A percentile compares a stretch with the other conserved stretches of the same genome.
Evolutionary conservation across 35 echinoderm and acorn worm genomes (phyloP).

Genomic region (Lytechinus variegatus): DNA sequence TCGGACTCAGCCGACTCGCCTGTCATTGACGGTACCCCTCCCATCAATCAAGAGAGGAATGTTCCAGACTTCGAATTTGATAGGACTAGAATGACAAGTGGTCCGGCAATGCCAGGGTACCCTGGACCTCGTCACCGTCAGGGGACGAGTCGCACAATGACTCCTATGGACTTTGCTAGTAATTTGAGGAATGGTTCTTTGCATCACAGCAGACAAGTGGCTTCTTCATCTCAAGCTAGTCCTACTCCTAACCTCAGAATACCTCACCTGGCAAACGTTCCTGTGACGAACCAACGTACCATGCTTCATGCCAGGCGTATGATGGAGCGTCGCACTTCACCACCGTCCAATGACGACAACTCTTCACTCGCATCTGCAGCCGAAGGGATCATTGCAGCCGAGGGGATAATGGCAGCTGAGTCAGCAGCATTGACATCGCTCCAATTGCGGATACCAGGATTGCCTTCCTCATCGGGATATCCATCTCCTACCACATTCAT

Average conservation of each 20-base stretch:
- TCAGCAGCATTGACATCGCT: background rate
- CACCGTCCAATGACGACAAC: no score
- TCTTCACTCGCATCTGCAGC: background rate
- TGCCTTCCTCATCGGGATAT: background rate
- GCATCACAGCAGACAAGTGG: background rate
- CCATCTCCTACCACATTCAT: background rate
- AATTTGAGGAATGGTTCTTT: background rate
- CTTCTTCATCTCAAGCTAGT: background rate
- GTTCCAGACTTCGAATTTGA: conserved; percentile 23
- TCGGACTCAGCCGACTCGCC: conserved; percentile 65
- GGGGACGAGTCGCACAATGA: background rate
- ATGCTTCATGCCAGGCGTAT: conserved; percentile 30
- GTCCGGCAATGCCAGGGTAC: conserved; percentile 8
- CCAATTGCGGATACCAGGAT: conserved; percentile 20
- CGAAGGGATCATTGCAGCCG: background rate
- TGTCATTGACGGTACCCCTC: conserved; percentile 51
- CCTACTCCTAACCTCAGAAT: background rate
- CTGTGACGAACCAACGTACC: conserved; percentile 26
- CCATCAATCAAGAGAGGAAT: conserved; percentile 32
- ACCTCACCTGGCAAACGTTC: conserved; percentile 22
- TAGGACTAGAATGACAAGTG: background rate
- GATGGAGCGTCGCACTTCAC: background rate
- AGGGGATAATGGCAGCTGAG: conserved; percentile 14
- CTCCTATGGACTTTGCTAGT: background rate
- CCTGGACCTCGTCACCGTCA: background rate